These are phyloP conservation scores for Malurus cyaneus DNA, from an alignment of 2,113 vertebrate species.

Conservation along the genomic window DNA sequence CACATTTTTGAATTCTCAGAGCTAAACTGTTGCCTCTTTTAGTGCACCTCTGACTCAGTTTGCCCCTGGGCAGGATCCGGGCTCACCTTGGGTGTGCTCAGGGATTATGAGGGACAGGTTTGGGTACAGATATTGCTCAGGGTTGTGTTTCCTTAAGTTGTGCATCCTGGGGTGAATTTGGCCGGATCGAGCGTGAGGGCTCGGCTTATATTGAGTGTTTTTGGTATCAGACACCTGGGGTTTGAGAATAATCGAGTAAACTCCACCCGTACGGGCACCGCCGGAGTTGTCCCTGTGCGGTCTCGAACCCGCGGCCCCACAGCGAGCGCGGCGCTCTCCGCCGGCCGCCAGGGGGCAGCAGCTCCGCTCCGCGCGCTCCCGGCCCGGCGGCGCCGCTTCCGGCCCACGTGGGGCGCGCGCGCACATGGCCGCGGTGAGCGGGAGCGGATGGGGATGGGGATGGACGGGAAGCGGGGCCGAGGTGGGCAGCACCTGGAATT, in stretches of 20 bases:
- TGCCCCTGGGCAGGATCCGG: not conserved
- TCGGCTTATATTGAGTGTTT: accelerated
- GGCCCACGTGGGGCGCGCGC: not conserved
- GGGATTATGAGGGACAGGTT: accelerated
- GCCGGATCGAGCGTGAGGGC: accelerated
- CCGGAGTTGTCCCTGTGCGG: accelerated
- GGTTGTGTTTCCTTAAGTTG: not conserved
- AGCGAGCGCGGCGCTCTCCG: not conserved
- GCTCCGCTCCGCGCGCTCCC: not conserved
- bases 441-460: not conserved
- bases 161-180: not conserved
- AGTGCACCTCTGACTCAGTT: not conserved
- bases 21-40: accelerated
- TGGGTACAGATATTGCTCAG: not conserved
- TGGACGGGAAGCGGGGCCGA: not conserved
- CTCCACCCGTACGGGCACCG: accelerated
- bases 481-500: accelerated
- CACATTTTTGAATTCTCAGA: accelerated
- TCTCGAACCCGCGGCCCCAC: accelerated
- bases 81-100: accelerated
- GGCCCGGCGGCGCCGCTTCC: not conserved
- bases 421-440: slow-evolving; percentile 19
- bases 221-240: accelerated
- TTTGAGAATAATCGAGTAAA: accelerated
- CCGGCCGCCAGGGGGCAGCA: slow-evolving; percentile 3